phyloP scores from a whole-genome alignment of 2,888 invertebrate species.

The Dynastes hyllus region DNA sequence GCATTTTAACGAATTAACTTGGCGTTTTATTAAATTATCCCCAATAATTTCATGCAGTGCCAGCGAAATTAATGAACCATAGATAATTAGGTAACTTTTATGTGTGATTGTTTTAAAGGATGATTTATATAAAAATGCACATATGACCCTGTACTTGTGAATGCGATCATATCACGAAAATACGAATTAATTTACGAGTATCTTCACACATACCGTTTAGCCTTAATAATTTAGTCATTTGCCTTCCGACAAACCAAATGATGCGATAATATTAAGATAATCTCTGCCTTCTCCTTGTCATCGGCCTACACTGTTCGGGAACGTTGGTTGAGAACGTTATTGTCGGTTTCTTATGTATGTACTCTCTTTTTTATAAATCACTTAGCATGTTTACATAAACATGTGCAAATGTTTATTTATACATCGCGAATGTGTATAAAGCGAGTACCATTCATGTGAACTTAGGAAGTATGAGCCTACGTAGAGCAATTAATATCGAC shows the following conservation, averaged over 20 bases:
- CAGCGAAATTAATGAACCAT: too few species aligned
- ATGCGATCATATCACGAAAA: slow-evolving; percentile 1
- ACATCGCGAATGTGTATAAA: background rate
- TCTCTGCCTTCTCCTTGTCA: slow-evolving; percentile 3
- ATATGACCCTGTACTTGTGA: background rate
- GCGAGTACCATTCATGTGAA: background rate
- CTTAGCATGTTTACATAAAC: slow-evolving; percentile 31
- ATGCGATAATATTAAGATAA: slow-evolving; percentile 7
- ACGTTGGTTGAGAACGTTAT: background rate
- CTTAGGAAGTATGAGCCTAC: background rate
- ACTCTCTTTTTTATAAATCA: background rate
- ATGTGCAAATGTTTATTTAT: slow-evolving; percentile 28
- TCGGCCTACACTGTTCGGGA: background rate
- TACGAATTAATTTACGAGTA: slow-evolving; percentile 1
- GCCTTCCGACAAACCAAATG: background rate
- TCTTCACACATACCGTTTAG: background rate
- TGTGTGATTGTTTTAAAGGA: too few species aligned
- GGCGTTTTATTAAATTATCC: too few species aligned
- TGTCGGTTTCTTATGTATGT: background rate
- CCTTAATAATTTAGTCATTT: background rate
- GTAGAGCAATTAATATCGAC: background rate
- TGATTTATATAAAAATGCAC: too few species aligned
- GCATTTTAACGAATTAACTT: too few species aligned
- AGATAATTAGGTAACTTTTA: too few species aligned
- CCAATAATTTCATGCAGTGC: too few species aligned